These are phyloP conservation scores for Cranoglanis bouderius DNA, from an alignment of 2,113 vertebrate genomes.

Conservation along the genomic window DNA sequence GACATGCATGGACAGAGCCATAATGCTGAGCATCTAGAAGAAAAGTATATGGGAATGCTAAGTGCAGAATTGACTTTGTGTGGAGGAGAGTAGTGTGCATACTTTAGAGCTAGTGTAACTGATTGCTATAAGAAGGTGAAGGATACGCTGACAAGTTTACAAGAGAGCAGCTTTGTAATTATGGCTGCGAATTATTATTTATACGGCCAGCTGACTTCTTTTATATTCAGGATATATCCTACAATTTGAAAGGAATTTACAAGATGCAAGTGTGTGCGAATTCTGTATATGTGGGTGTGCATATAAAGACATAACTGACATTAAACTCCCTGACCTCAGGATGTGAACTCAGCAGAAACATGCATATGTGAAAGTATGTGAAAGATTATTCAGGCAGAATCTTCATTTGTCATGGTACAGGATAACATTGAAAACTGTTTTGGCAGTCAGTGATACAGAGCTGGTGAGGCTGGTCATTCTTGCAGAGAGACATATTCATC, in stretches of 20 bases:
- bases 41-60: slow-evolving; percentile 10
- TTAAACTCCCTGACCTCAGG: slow-evolving; percentile 61
- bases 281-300: not conserved
- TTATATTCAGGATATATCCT: slow-evolving; percentile 59
- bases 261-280: slow-evolving; percentile 30
- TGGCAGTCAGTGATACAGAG: not conserved
- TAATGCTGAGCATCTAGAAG: not conserved
- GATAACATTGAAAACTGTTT: no score
- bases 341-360: slow-evolving; percentile 2
- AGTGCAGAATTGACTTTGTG: not conserved
- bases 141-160: slow-evolving; percentile 69
- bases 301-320: slow-evolving; percentile 20
- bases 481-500: not conserved
- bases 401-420: not conserved
- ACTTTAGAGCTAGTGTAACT: slow-evolving; percentile 62
- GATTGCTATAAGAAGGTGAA: slow-evolving; percentile 60
- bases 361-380: not conserved
- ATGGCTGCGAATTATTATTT: slow-evolving; percentile 70
- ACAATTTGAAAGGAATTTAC: slow-evolving; percentile 68
- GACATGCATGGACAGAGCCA: slow-evolving; percentile 60
- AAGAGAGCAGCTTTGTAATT: slow-evolving; percentile 74
- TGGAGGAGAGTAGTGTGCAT: slow-evolving; percentile 53
- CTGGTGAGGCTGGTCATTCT: not conserved
- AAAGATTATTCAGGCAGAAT: slow-evolving; percentile 6
- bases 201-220: slow-evolving; percentile 59